Evolutionary conservation across 35 echinoderm and acorn worm species (phyloP), one percentile per base, ranked within the genome.

Genomic region (Holothuria glaberrima): DNA sequence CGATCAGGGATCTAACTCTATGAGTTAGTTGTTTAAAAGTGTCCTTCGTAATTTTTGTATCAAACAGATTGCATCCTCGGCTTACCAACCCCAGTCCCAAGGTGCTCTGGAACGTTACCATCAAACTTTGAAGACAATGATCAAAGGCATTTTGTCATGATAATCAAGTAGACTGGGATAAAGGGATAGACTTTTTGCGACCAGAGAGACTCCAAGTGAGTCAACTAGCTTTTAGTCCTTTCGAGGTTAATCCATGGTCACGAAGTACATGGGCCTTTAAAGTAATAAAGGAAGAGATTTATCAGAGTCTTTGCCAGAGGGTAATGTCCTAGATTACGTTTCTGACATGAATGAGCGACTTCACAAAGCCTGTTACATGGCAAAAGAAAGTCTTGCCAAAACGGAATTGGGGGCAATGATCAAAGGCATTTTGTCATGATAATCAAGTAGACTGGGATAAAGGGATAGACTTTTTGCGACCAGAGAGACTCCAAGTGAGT

Each of bases 121-220:
- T 45, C 87, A 94, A 90, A 94, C 86, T 1, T 34, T 95, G 16
- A 95, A 95, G 58, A 88, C 28, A 31, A 88, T 91, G 93, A 75
- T 94, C n/a, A 90, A 94, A 75, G 45, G 63, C 92, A 33, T 94
- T 75, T 41, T 90, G 92, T 79, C 48, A 83, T 61, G 88, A 94
- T 5, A 45, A 14, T 90, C 29, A 90, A 61, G 73, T 63, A 27
- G 92, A 94, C 14, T 86, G 88, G 88, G 88, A 94, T 60, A 69
- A 94, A 52, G 89, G 93, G 4, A 27, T 94, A 92, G 70, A 35
- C 50, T 58, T 67, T 82, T 41, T 75, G 71, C 16, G 6, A 75
- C 71, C 22, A 36, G 71, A 17, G 32, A 75, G 21, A 44, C 71
- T 22, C 71, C 12, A 18, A 45, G 35, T 9, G 68, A 71, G 19